Base-by-base conservation (phyloP, 2,888 invertebrate species). In the Eilema griseolum region DNA sequence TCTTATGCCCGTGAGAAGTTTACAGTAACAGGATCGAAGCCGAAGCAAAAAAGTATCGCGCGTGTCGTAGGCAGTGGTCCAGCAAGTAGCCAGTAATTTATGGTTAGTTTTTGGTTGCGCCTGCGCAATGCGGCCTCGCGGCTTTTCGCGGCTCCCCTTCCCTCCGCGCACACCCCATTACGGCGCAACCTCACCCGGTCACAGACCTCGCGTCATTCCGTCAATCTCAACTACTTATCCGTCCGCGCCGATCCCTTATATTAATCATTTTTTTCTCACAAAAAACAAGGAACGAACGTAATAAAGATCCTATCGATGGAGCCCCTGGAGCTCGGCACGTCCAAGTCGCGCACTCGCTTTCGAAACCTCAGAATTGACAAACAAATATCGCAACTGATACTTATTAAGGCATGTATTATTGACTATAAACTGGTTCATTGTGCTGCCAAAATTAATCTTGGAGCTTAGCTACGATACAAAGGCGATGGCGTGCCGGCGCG, bases 71-170 rank as follows among this genome's bases (percentile, higher is more conserved):
- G 83, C 88, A 86, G 90, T 87, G 87, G 92, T 89, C 90, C 88
- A 85, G 91, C 95, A 92, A 95, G 95, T 93, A 90, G 93, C 91
- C 92, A 88, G 95, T 95, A 95, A 95, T 95, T 95, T 95, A 95
- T 95, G 95, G 95, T 95, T 95, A 95, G 95, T 95, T 95, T 95
- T 95, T 94, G 95, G 95, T 89, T 89, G 93, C 90, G 90, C 86
- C 89, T 81, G 90, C 90, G 95, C 94, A 94, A 94, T 95, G 95
- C 89, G 80, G 94, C 92, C 92, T 90, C 92, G 90, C 93, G 90
- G 93, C 94, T 94, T 93, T 92, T 89, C 92, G 90, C 87, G 84
- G 85, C 87, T 76, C 87, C 85, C 86, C 83, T 78, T 76, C 78
- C 83, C 84, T 83, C 71, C 81, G 68, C 82, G 57, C 65, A 61